Percentiles rank a stretch among this genome's conserved stretches.
Evolutionary conservation across 2,797 vertebrate species (phyloP).

Genomic region (Eulemur mongoz): DNA sequence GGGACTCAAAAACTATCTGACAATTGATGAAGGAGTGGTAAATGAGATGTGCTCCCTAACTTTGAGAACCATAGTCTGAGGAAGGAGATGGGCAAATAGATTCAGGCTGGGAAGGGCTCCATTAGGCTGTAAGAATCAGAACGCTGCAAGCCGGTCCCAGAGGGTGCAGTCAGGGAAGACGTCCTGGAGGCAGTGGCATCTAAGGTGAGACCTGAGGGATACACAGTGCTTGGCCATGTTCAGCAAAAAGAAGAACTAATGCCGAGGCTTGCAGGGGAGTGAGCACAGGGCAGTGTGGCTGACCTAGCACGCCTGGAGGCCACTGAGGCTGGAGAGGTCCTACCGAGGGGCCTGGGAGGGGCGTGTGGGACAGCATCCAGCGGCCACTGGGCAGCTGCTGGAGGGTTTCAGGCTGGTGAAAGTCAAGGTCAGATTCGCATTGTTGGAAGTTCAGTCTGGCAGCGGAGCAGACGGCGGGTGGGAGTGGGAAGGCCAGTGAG

Average conservation of each 20-base stretch:
- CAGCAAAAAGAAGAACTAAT: neutral
- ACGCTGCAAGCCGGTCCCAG: accelerated
- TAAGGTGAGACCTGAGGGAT: neutral
- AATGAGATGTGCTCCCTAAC: neutral
- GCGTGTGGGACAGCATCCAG: neutral
- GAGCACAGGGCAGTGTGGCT: neutral
- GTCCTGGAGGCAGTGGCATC: neutral
- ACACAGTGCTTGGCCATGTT: neutral
- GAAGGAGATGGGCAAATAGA: neutral
- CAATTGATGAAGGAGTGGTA: neutral
- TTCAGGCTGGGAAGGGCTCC: neutral
- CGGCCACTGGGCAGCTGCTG: neutral
- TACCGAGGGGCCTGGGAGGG: no score
- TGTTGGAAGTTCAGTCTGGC: neutral
- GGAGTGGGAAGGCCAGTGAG: neutral
- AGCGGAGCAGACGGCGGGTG: accelerated
- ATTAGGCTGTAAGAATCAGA: neutral
- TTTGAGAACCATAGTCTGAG: neutral
- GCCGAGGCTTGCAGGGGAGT: neutral
- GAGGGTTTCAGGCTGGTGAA: neutral
- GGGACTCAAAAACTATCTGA: neutral
- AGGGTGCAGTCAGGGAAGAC: neutral
- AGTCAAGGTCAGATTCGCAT: neutral
- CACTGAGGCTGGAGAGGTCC: accelerated
- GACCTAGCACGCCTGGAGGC: accelerated